phyloP scores from a whole-genome alignment of 2,113 vertebrate genomes.

The Cryptomyrus ogoouensis region DNA sequence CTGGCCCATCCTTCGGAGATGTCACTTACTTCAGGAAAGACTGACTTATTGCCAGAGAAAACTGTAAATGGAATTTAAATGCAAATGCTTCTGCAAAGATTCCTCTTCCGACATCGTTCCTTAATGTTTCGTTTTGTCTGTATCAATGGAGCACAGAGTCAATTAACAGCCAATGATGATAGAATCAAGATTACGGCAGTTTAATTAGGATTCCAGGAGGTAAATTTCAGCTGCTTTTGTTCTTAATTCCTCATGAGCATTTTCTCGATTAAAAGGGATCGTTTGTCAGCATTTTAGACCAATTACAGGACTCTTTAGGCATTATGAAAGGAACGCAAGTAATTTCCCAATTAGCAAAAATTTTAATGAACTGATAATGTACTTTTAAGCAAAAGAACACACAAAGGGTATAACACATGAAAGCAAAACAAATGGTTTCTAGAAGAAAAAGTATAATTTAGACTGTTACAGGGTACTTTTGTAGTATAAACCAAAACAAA shows the following conservation, averaged over 20 bases:
- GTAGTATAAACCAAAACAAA: not conserved
- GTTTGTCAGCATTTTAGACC: not conserved
- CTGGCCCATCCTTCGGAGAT: conserved; percentile 53
- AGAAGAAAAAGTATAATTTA: not conserved
- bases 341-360: not conserved
- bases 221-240: not conserved
- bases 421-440: not conserved
- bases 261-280: not conserved
- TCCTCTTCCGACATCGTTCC: not conserved
- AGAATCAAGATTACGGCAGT: not conserved
- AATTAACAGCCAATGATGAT: not conserved
- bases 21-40: conserved; percentile 35
- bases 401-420: not conserved
- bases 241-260: not conserved
- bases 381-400: not conserved
- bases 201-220: not conserved
- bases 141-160: not conserved
- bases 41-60: conserved; percentile 41
- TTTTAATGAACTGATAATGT: not conserved
- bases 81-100: not conserved
- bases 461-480: not conserved
- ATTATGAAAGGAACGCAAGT: not conserved
- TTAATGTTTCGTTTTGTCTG: not conserved
- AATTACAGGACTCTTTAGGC: not conserved
- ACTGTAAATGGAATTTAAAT: conserved; percentile 23